A percentile compares a stretch with the other conserved stretches of the same genome.
Evolutionary conservation across 2,113 vertebrate species (phyloP).

Genomic region (Crotalus tigris): DNA sequence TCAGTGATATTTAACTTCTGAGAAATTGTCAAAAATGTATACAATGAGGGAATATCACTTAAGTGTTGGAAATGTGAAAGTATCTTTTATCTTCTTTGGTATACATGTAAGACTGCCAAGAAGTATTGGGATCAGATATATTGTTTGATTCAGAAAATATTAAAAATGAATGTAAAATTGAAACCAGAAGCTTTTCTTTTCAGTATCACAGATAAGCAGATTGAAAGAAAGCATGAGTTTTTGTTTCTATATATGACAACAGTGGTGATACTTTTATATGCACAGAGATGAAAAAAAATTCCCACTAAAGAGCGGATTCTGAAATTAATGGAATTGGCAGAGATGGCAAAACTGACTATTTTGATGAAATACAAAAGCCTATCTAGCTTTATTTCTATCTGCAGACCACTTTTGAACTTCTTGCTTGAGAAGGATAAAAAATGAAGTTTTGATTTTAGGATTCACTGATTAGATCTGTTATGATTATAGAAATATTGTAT

Average conservation of each 20-base stretch:
- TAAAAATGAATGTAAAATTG: background rate
- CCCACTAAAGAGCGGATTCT: background rate
- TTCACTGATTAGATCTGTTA: background rate
- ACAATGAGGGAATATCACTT: background rate
- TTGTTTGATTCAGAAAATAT: background rate
- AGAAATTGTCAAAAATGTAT: background rate
- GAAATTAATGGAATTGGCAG: background rate
- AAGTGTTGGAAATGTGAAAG: background rate
- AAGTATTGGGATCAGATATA: background rate
- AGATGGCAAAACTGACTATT: background rate
- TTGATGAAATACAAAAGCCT: background rate
- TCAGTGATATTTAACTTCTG: background rate
- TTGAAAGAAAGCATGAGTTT: background rate
- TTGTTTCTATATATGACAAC: background rate
- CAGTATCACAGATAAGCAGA: background rate
- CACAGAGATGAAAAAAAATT: background rate
- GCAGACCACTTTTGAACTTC: background rate
- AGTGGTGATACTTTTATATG: background rate
- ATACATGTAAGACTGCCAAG: background rate
- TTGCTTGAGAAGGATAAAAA: background rate
- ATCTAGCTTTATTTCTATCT: background rate
- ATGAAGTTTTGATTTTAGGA: background rate
- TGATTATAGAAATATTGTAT: background rate
- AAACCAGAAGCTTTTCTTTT: background rate
- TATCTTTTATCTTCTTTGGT: background rate